Percentiles rank a stretch among this genome's conserved stretches.
Evolutionary conservation across 2,888 invertebrate genomes (phyloP).

Genomic region (Zhengitettix transpicula): DNA sequence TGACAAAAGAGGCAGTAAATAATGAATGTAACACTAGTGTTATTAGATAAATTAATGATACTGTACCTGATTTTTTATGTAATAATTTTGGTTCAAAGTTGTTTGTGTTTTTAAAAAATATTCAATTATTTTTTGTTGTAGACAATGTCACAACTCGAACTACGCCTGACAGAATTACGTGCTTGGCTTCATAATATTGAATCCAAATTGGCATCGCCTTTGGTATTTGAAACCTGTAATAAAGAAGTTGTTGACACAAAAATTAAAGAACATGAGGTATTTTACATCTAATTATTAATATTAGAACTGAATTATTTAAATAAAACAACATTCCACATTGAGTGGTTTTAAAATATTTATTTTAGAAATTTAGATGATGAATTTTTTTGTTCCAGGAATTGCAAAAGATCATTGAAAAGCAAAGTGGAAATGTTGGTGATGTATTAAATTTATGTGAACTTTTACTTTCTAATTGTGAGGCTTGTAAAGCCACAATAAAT

Average conservation of each 20-base stretch:
- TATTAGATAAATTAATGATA: no score
- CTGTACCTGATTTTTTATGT: no score
- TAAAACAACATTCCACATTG: not conserved
- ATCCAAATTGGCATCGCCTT: slow-evolving; percentile 45
- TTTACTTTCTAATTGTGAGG: slow-evolving; percentile 54
- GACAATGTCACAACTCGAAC: slow-evolving; percentile 53
- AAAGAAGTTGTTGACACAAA: slow-evolving; percentile 49
- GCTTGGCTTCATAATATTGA: slow-evolving; percentile 58
- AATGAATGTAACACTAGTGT: no score
- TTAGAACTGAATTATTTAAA: not conserved
- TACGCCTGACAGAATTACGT: slow-evolving; percentile 52
- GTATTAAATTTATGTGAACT: slow-evolving; percentile 64
- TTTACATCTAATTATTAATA: not conserved
- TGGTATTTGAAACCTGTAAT: slow-evolving; percentile 47
- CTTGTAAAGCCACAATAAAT: slow-evolving; percentile 51
- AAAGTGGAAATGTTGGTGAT: slow-evolving; percentile 61
- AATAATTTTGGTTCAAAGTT: no score
- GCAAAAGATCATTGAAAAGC: slow-evolving; percentile 56
- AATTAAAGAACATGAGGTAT: slow-evolving; percentile 46
- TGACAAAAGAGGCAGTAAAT: no score
- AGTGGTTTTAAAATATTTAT: not conserved
- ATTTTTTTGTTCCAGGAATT: slow-evolving; percentile 28
- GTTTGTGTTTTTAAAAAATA: no score
- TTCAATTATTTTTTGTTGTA: slow-evolving; percentile 29
- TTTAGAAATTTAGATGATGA: not conserved